Conservation (phyloP, 2,113 vertebrate species). For the Ciconia maguari region DNA sequence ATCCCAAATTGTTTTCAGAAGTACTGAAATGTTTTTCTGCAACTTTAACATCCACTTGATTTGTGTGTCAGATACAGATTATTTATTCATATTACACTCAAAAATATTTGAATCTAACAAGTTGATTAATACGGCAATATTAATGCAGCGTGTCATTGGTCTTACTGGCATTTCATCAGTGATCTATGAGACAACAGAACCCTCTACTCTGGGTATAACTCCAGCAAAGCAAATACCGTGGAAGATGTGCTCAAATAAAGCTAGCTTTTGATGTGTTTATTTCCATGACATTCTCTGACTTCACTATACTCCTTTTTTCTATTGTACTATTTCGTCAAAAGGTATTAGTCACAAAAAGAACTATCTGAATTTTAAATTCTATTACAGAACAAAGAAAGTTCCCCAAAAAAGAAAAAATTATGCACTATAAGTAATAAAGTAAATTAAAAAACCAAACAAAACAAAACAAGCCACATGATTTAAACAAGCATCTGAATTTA, state of each 20-base stretch:
- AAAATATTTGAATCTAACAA: not conserved
- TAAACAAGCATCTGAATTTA: not conserved
- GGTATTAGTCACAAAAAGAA: constrained; percentile 33
- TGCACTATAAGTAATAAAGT: not conserved
- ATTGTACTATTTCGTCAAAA: constrained; percentile 49
- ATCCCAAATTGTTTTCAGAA: not conserved
- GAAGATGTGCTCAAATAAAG: not conserved
- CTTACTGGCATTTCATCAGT: constrained; percentile 5
- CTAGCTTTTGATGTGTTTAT: not conserved
- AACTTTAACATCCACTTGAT: not conserved
- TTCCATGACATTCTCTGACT: not conserved
- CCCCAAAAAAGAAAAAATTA: not conserved
- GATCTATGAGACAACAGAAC: constrained; percentile 32
- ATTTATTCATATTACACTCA: not conserved
- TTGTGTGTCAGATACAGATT: not conserved
- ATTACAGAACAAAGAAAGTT: constrained; percentile 8
- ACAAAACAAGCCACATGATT: not conserved
- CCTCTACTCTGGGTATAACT: not conserved
- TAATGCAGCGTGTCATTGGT: constrained; percentile 33
- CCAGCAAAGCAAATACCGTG: not conserved
- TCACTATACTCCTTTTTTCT: constrained; percentile 33
- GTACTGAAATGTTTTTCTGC: not conserved
- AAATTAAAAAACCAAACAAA: not conserved
- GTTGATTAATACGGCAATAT: constrained; percentile 27
- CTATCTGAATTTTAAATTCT: constrained; percentile 45